These are phyloP conservation scores for Gonatopus flavifemur DNA, from an alignment of 1,140 invertebrate species.

Conservation along the genomic window DNA sequence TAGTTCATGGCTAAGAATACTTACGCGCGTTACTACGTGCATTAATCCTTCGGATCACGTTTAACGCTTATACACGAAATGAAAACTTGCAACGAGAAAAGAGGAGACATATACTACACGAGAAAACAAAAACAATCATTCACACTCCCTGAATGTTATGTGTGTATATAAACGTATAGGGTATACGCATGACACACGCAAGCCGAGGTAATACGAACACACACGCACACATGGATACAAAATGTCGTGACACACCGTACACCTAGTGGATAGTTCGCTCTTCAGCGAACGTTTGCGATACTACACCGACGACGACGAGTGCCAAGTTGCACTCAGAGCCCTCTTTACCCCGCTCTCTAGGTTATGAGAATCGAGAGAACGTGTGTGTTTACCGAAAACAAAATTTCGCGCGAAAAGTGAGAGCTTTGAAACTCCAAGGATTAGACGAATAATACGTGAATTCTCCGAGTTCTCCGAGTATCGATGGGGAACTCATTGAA, in stretches of 20 bases:
- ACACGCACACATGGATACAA: slow-evolving; percentile 4
- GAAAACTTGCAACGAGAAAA: slow-evolving; percentile 25
- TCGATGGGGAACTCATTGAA: too few relatives aligned
- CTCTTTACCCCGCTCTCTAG: slow-evolving; percentile 10
- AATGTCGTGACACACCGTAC: slow-evolving; percentile 6
- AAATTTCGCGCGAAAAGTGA: too few relatives aligned
- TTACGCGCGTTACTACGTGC: too few relatives aligned
- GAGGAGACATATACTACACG: slow-evolving; percentile 20
- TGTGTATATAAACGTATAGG: not conserved
- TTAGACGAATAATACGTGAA: too few relatives aligned
- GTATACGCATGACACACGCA: not conserved
- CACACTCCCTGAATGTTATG: slow-evolving; percentile 13
- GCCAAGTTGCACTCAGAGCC: slow-evolving; percentile 23
- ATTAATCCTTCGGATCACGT: slow-evolving; percentile 21
- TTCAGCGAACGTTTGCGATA: slow-evolving; percentile 27
- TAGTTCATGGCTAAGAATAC: too few relatives aligned
- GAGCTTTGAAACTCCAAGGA: too few relatives aligned
- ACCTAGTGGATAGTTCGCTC: slow-evolving; percentile 21
- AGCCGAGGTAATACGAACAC: not conserved
- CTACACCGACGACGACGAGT: slow-evolving; percentile 27
- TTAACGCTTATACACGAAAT: too few relatives aligned
- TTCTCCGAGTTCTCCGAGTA: too few relatives aligned
- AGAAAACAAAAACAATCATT: slow-evolving; percentile 19
- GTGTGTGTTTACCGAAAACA: too few relatives aligned
- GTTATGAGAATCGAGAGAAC: too few relatives aligned